Evolutionary conservation across 1,140 invertebrate genomes (phyloP), one percentile per base, ranked within the genome.

Genomic region (Nilaparvata lugens): DNA sequence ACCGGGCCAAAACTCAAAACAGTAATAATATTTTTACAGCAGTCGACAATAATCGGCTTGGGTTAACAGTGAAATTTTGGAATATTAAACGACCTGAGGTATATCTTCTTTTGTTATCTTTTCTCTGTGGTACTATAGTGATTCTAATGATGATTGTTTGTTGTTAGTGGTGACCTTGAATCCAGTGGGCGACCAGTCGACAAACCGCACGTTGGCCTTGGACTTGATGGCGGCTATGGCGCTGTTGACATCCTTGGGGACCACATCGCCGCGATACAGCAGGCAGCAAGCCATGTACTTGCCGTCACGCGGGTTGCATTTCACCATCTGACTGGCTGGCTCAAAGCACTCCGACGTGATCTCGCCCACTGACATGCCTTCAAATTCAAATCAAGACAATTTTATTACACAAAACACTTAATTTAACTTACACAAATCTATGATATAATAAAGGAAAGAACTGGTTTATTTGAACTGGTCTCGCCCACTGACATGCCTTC

Each of bases 171-270:
- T 82, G 60, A 88, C 87, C 75, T 86, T 86, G 66, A 86, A 86
- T 1, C 83, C 84, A 23, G 83, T 84, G 2, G 83, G 83, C 71
- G 81, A 84, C 82, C 83, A 87, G 66, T 87, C 83, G 4, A 86
- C 85, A 60, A 94, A 94, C 75, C 91, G 86, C 68, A 93, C 89
- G 64, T 85, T 84, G 56, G 86, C 79, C 76, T 90, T 89, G 65
- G 86, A 87, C 77, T 92, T 91, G 75, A 91, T 88, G 67, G 86
- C 84, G 6, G 87, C 88, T 74, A 94, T 93, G 35, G 88, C 85
- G 7, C 86, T 85, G 71, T 91, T 89, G 13, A 91, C 87, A 66
- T 89, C 87, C 74, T 88, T 88, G 57, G 86, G 85, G 2, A 86
- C 84, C 40, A 88, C 84, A 71, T 88, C 85, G 63, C 86, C 86